Base-by-base conservation (phyloP, 1,140 invertebrate genomes). In the Pseudachorutes palmiensis region DNA sequence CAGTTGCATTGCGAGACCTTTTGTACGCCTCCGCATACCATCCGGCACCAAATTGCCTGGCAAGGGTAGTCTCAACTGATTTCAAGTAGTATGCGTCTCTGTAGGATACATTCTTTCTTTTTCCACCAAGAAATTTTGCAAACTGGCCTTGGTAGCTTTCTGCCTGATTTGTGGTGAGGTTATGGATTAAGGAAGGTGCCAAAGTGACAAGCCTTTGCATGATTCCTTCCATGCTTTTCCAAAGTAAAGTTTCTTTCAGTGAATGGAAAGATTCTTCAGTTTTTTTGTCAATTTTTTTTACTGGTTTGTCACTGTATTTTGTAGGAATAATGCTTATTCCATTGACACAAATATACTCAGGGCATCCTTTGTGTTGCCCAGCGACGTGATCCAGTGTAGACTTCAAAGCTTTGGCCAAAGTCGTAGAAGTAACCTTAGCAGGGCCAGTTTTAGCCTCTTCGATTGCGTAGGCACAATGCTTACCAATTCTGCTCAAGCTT, bases 111-210 rank as follows among this genome's bases (percentile, higher is more conserved):
- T 78, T 76, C 30, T 75, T 70, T 65, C 76, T 51, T 73, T 80
- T 81, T 16, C 77, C 79, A 51, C 75, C 73, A 31, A 76, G 72
- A 63, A 67, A 72, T 70, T 80, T 79, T 3, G 62, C 63, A 12
- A 78, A 58, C 12, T 75, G 71, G 5, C 68, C 62, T 69, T 79
- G 77, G 72, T 75, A 80, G n/a, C 55, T 29, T 75, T 81, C 80
- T 3, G 75, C 76, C 26, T 63, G 29, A 70, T 81, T 81, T 60
- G 76, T 81, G 29, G 76, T 78, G 24, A 30, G 12, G 2, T 28
- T 41, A 1, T 72, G 55, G 9, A 80, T 63, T 26, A 78, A 73
- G 65, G 75, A 76, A 1, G 70, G 26, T 29, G 74, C 41, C 12
- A 41, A 16, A 19, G 2, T 45, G 16, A 19, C n/a, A 19, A 68